Conservation (phyloP, 2,113 vertebrate species). For the Panthera tigris region DNA sequence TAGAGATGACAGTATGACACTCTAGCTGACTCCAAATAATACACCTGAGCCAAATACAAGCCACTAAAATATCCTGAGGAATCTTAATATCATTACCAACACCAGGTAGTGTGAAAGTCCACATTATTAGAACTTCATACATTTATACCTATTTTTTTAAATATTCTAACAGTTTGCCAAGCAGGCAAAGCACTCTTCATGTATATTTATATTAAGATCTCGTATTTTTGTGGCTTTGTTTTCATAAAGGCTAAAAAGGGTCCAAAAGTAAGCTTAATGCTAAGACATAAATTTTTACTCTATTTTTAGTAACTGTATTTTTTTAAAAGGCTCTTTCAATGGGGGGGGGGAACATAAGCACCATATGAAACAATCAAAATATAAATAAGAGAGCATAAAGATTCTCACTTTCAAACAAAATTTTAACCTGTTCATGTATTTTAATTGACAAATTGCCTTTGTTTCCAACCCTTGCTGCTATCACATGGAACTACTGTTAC, state of each 20-base stretch:
- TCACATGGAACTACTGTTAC: neutral
- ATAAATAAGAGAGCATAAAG: neutral
- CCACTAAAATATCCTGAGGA: neutral
- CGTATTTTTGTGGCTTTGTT: neutral
- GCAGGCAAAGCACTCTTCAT: neutral
- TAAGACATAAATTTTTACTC: neutral
- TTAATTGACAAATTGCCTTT: neutral
- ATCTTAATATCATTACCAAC: neutral
- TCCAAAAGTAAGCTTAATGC: neutral
- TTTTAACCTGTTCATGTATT: neutral
- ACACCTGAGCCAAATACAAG: neutral
- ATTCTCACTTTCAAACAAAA: neutral
- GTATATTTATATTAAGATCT: neutral
- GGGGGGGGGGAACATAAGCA: neutral
- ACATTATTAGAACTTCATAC: neutral
- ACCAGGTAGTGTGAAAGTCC: neutral
- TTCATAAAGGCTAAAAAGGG: neutral
- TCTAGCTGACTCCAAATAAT: conserved; percentile 2
- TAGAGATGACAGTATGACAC: neutral
- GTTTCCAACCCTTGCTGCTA: neutral
- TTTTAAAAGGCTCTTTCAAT: neutral
- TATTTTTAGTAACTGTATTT: neutral
- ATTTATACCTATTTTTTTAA: no score
- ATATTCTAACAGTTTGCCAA: neutral
- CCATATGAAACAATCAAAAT: neutral